Conservation (phyloP, 1,140 invertebrate genomes). For the Cotesia chilonis region DNA sequence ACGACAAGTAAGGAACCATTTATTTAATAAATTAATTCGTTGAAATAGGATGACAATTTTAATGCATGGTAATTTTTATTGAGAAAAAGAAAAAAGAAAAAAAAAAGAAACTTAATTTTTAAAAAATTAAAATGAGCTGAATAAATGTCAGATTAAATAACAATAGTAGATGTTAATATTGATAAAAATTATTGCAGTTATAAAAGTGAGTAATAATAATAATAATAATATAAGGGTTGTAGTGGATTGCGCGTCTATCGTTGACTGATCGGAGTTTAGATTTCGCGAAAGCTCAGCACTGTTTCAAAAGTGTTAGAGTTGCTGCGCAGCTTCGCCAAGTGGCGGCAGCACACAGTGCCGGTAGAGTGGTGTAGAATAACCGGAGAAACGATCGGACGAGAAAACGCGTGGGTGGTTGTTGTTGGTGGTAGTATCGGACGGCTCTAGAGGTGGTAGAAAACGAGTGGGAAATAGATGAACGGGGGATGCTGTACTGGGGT, state of each 20-base stretch:
- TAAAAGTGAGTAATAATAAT: not conserved
- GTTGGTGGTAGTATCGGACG: conserved; percentile 4
- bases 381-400: conserved; percentile 25
- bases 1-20: conserved; percentile 1
- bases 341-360: conserved; percentile 26
- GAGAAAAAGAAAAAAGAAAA: not conserved
- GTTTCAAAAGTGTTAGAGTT: not conserved
- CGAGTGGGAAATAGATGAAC: conserved; percentile 29
- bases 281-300: not conserved
- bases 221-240: conserved; percentile 1
- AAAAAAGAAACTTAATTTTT: not conserved
- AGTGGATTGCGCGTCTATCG: not conserved
- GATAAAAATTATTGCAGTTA: too few relatives aligned
- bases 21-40: not conserved
- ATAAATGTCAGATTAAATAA: too few relatives aligned
- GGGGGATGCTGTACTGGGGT: conserved; percentile 30
- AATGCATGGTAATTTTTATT: not conserved
- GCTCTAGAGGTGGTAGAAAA: conserved; percentile 8
- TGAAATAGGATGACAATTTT: not conserved
- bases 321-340: conserved; percentile 26
- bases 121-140: too few relatives aligned
- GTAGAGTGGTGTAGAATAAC: too few relatives aligned
- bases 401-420: conserved; percentile 47
- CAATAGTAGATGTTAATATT: too few relatives aligned
- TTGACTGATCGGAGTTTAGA: conserved; percentile 14